Conservation (phyloP, 2,113 vertebrate genomes). For the Anhinga anhinga region DNA sequence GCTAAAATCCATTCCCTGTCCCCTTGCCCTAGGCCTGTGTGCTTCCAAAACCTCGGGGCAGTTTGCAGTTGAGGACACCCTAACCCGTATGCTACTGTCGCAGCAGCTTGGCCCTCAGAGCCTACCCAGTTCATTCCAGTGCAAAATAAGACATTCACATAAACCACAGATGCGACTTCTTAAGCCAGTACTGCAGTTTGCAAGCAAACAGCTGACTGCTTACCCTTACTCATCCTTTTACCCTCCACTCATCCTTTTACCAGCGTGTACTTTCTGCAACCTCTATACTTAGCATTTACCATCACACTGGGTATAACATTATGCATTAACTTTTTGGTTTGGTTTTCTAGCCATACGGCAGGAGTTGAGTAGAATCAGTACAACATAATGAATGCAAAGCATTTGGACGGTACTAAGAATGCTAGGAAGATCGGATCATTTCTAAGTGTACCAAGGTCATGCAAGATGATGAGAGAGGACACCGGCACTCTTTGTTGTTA, state of each 20-base stretch:
- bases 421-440: constrained; percentile 70
- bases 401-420: constrained; percentile 49
- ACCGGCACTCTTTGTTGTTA: constrained; percentile 79
- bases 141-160: not conserved
- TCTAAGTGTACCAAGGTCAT: constrained; percentile 66
- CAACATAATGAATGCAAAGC: constrained; percentile 82
- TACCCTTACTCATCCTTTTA: constrained; percentile 50
- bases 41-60: not conserved
- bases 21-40: not conserved
- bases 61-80: not conserved
- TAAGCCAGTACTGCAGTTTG: constrained; percentile 38
- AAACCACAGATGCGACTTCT: not conserved
- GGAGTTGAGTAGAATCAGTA: constrained; percentile 93
- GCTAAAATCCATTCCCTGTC: not conserved
- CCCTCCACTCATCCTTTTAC: constrained; percentile 38
- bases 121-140: constrained; percentile 46
- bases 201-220: constrained; percentile 56
- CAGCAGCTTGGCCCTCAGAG: constrained; percentile 45
- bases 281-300: not conserved
- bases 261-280: not conserved
- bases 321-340: constrained; percentile 34
- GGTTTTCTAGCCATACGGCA: constrained; percentile 90
- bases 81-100: not conserved
- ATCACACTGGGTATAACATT: not conserved
- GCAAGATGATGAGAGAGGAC: constrained; percentile 67